phyloP scores from a whole-genome alignment of 2,888 invertebrate genomes.

The Boloria euphrosyne region DNA sequence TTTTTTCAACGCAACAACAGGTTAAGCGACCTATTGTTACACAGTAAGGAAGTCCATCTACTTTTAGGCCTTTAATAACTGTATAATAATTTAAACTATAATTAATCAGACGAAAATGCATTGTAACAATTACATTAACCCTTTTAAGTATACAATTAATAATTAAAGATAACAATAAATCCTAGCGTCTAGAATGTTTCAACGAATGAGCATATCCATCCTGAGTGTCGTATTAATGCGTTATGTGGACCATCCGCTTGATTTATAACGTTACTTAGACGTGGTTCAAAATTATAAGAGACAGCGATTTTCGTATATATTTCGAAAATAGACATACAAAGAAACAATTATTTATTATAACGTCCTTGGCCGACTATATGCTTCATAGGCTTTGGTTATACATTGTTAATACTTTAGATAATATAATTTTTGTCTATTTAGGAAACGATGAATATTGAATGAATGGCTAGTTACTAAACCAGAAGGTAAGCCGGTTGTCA shows the following conservation, averaged over 20 bases:
- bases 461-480: too few species aligned
- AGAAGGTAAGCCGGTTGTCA: too few species aligned
- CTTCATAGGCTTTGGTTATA: too few species aligned
- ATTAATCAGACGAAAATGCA: neutral
- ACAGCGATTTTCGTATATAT: neutral
- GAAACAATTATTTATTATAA: too few species aligned
- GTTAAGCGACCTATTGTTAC: too few species aligned
- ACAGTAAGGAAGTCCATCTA: too few species aligned
- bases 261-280: constrained; percentile 46
- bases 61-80: neutral
- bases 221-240: constrained; percentile 47
- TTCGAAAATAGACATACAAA: neutral
- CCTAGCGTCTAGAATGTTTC: constrained; percentile 15
- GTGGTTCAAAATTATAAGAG: constrained; percentile 29
- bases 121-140: constrained; percentile 1
- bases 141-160: constrained; percentile 22
- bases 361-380: too few species aligned
- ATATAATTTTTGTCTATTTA: too few species aligned
- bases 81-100: neutral
- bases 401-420: too few species aligned
- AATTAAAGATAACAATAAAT: constrained; percentile 26
- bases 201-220: constrained; percentile 45
- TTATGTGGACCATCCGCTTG: constrained; percentile 46
- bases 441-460: too few species aligned
- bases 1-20: too few species aligned